Evolutionary conservation across 2,888 invertebrate species (phyloP).

Genomic region (Phyto melanocephala): DNA sequence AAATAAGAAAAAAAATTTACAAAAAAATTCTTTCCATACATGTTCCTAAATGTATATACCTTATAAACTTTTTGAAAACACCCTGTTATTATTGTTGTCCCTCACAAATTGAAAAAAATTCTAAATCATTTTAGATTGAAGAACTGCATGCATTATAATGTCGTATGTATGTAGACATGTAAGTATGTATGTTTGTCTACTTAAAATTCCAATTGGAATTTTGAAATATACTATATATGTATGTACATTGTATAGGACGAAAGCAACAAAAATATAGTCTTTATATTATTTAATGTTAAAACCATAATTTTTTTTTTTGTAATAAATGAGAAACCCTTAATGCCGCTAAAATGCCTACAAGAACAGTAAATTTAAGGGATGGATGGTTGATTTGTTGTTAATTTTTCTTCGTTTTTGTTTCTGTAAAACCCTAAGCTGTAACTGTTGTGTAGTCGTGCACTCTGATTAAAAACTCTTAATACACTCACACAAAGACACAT

Average conservation of each 20-base stretch:
- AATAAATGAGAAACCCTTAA: slow-evolving; percentile 48
- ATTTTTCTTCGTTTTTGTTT: slow-evolving; percentile 16
- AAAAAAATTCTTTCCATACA: no score
- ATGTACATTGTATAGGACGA: slow-evolving; percentile 7
- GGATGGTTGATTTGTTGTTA: slow-evolving; percentile 35
- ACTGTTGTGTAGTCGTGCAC: slow-evolving; percentile 45
- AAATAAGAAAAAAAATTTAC: no score
- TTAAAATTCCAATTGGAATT: slow-evolving; percentile 59
- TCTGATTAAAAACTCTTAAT: slow-evolving; percentile 60
- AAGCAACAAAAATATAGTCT: slow-evolving; percentile 4
- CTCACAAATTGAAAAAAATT: not conserved
- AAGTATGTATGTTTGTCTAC: slow-evolving; percentile 6
- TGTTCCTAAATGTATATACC: no score
- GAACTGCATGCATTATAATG: slow-evolving; percentile 48
- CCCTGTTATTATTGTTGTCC: not conserved
- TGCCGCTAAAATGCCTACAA: slow-evolving; percentile 13
- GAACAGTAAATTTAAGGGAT: slow-evolving; percentile 8
- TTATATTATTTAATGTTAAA: slow-evolving; percentile 52
- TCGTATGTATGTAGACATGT: not conserved
- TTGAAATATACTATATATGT: no score
- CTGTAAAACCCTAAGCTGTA: slow-evolving; percentile 48
- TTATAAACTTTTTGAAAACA: not conserved
- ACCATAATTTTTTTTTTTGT: slow-evolving; percentile 52
- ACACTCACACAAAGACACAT: slow-evolving; percentile 9
- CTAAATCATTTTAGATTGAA: not conserved